Percentiles rank a stretch among this genome's conserved stretches.
phyloP scores from a whole-genome alignment of 2,113 vertebrate species.

The Camelus dromedarius region DNA sequence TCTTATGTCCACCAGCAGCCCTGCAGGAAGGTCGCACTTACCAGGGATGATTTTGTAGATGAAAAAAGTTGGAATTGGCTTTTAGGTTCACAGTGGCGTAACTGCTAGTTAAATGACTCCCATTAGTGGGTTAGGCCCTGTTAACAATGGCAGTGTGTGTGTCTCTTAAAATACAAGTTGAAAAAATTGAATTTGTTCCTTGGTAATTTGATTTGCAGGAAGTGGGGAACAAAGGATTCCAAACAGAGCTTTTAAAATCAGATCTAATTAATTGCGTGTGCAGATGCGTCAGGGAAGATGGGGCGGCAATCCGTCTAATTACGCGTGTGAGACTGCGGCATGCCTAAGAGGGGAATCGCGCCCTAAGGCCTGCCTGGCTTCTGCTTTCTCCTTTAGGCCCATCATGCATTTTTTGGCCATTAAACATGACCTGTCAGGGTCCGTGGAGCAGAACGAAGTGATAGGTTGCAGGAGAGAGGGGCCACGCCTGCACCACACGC shows the following conservation, averaged over 20 bases:
- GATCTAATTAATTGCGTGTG: slow-evolving; percentile 72
- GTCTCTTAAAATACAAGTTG: slow-evolving; percentile 72
- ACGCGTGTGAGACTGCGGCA: slow-evolving; percentile 74
- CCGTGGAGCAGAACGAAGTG: slow-evolving; percentile 36
- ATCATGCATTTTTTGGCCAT: slow-evolving; percentile 62
- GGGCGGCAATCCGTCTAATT: slow-evolving; percentile 71
- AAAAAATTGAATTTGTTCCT: slow-evolving; percentile 80
- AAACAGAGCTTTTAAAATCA: slow-evolving; percentile 71
- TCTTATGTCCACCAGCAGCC: neutral
- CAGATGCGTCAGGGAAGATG: slow-evolving; percentile 59
- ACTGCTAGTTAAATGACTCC: slow-evolving; percentile 70
- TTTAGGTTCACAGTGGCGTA: slow-evolving; percentile 63
- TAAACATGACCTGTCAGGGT: slow-evolving; percentile 63
- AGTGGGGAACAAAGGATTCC: slow-evolving; percentile 70
- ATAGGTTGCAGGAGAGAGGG: neutral
- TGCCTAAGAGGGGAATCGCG: slow-evolving; percentile 68
- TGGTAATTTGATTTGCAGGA: slow-evolving; percentile 67
- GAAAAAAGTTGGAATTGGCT: slow-evolving; percentile 44
- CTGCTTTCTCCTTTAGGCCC: neutral
- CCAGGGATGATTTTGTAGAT: slow-evolving; percentile 61
- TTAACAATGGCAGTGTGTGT: slow-evolving; percentile 59
- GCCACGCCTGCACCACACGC: neutral
- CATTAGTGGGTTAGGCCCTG: slow-evolving; percentile 35
- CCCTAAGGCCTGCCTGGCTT: slow-evolving; percentile 42
- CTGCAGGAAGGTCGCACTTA: slow-evolving; percentile 30